phyloP scores from a whole-genome alignment of 2,797 vertebrate genomes.

The Myotis pilosus region DNA sequence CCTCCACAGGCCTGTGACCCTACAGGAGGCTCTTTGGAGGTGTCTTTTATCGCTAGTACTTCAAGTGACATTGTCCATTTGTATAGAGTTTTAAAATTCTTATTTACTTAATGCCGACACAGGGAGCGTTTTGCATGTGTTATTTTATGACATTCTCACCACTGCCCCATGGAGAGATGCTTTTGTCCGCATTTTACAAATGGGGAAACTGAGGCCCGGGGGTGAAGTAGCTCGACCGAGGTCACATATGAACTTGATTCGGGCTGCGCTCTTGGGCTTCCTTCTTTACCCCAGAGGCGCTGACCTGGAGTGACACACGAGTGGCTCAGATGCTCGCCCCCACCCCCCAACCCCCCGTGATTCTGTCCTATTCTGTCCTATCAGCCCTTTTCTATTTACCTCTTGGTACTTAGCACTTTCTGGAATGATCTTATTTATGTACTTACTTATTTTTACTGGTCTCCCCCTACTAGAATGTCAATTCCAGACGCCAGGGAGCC shows the following conservation, averaged over 20 bases:
- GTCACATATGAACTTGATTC: neutral
- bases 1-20: rapidly evolving
- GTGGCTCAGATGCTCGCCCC: neutral
- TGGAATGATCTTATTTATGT: neutral
- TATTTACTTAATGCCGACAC: rapidly evolving
- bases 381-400: neutral
- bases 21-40: neutral
- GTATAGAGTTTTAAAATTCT: neutral
- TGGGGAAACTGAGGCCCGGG: neutral
- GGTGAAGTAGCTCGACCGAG: neutral
- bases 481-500: neutral
- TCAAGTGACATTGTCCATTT: neutral
- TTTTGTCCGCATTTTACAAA: neutral
- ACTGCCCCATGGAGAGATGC: neutral
- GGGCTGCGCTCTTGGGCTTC: neutral
- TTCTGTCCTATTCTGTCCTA: neutral
- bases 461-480: neutral
- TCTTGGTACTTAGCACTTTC: neutral
- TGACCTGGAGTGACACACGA: neutral
- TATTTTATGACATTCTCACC: neutral
- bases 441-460: neutral
- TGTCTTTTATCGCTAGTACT: neutral
- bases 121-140: neutral
- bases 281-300: neutral
- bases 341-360: too few species aligned